Evolutionary conservation across 2,797 vertebrate species (phyloP).

Genomic region (Capromys pilorides): DNA sequence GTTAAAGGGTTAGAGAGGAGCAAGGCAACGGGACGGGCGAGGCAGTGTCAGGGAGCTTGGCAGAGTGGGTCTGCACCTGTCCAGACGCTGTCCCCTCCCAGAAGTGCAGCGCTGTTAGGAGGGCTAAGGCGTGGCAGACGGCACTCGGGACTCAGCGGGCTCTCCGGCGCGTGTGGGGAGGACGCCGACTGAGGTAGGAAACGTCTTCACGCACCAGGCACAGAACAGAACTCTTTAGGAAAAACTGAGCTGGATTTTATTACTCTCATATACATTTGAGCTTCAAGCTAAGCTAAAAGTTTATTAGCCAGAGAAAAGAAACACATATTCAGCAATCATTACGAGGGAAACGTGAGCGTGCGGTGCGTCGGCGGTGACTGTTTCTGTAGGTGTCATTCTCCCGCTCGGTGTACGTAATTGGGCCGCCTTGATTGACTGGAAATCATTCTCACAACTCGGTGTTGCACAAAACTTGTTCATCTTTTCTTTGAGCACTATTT

Average conservation of each 20-base stretch:
- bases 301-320: neutral
- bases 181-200: neutral
- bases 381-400: neutral
- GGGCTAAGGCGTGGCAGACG: neutral
- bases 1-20: neutral
- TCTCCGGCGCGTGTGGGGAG: neutral
- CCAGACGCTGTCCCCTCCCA: neutral
- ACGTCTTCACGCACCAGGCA: neutral
- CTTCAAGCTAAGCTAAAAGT: slow-evolving; percentile 1
- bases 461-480: neutral
- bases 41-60: neutral
- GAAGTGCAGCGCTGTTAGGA: neutral
- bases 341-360: neutral
- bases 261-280: neutral
- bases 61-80: neutral
- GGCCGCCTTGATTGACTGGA: neutral
- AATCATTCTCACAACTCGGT: neutral
- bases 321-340: neutral
- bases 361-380: neutral
- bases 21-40: neutral
- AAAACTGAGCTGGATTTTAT: neutral
- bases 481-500: neutral
- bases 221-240: neutral
- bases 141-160: neutral
- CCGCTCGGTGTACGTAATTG: neutral